Base-by-base conservation (phyloP, 2,797 vertebrate species). In the Falco biarmicus region DNA sequence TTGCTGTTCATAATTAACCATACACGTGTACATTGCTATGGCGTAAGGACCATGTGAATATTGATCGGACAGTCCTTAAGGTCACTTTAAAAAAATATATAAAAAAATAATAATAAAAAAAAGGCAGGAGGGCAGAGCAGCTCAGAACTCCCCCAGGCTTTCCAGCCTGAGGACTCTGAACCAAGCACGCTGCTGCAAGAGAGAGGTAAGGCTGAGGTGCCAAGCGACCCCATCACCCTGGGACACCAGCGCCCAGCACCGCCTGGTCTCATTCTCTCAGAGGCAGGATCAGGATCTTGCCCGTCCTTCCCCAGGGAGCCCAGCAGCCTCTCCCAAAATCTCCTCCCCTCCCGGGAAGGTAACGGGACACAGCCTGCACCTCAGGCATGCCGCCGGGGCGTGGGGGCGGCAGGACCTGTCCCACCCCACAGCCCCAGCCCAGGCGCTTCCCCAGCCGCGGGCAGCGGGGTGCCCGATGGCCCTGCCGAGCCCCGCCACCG, bases 371-470 rank as follows among this genome's bases (percentile, higher is more conserved):
- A 57, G 54, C 37, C 56, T 1, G 31, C 32, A 5, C 0, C 8
- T 19, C 69, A 53, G 48, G 34, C 64, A 50, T 14, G 43, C 59
- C 4, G 7, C 13, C 0, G 28, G 45, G 9, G 21, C 5, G 6
- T 2, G 11, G 5, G 22, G 26, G 43, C 61, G 32, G 71, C 71
- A 56, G 61, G 17, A 68, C 31, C 60, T 6, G 34, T 74, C 31
- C 59, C 45, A 26, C 31, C 6, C 59, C 85, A 21, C 37, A 51
- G 1, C 18, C 63, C 13, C 61, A 32, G 4, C 18, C 25, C 75
- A 43, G 56, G 32, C 3, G 53, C 2, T 37, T 24, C 50, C 31
- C 13, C 77, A 14, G 0, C 22, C 37, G 15, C 3, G 11, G 1
- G 47, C 43, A n/a, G 60, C 60, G 18, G 11, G 3, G 53, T 3